Percentiles rank a stretch among this genome's conserved stretches.
Conservation (phyloP, 2,888 invertebrate genomes). For the Unio pictorum region DNA sequence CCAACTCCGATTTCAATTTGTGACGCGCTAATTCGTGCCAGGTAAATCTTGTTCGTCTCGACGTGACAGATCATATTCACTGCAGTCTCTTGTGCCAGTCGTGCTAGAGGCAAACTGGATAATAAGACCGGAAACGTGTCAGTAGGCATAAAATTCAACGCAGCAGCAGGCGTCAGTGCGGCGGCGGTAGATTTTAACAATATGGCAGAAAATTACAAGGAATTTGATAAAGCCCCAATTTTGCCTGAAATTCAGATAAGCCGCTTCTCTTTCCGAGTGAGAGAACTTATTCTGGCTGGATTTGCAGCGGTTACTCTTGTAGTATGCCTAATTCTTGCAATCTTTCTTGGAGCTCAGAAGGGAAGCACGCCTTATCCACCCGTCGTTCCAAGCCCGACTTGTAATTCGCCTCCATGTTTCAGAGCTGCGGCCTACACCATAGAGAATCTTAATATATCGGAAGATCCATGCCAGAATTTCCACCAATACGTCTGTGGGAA, state of each 20-base stretch:
- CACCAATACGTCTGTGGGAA: constrained; percentile 71
- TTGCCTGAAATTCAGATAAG: constrained; percentile 38
- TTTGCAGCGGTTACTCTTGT: constrained; percentile 39
- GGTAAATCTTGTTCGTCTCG: not conserved
- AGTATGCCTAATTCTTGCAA: constrained; percentile 47
- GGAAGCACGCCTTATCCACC: not conserved
- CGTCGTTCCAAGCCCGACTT: constrained; percentile 8
- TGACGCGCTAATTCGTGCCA: too few relatives aligned
- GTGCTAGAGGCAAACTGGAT: constrained; percentile 5
- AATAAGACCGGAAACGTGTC: constrained; percentile 15
- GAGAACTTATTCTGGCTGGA: constrained; percentile 48
- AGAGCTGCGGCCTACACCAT: constrained; percentile 49
- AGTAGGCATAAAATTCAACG: constrained; percentile 14
- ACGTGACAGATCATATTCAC: constrained; percentile 14
- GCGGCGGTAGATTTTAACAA: constrained; percentile 5
- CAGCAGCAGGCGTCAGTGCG: not conserved
- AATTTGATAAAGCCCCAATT: constrained; percentile 50
- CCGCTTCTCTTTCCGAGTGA: constrained; percentile 39
- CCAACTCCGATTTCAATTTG: too few relatives aligned
- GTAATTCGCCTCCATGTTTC: constrained; percentile 45
- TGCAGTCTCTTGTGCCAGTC: constrained; percentile 16
- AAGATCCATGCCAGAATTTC: constrained; percentile 74
- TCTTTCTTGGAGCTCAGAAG: constrained; percentile 39
- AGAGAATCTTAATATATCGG: constrained; percentile 49
- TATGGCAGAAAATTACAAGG: constrained; percentile 54